These are phyloP conservation scores for Drosophila virilis DNA, from an alignment of 1,140 invertebrate genomes.

Conservation along the genomic window DNA sequence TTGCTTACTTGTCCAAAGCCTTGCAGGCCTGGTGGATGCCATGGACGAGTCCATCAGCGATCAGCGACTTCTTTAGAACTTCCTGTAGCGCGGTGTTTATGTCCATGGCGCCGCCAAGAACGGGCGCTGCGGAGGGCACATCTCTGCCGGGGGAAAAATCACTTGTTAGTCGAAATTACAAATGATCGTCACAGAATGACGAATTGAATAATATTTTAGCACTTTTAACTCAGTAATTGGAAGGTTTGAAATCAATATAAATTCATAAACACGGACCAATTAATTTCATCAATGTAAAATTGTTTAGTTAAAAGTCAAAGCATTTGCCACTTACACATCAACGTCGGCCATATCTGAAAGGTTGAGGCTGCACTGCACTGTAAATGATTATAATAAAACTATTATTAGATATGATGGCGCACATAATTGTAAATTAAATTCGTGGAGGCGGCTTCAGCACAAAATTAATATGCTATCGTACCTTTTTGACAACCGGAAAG, in stretches of 20 bases:
- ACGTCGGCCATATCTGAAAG: slow-evolving; percentile 87
- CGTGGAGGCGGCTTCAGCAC: slow-evolving; percentile 23
- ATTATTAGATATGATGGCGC: slow-evolving; percentile 59
- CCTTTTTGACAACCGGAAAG: slow-evolving; percentile 84
- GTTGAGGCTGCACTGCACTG: slow-evolving; percentile 71
- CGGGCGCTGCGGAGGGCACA: slow-evolving; percentile 86
- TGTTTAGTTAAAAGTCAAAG: slow-evolving; percentile 19
- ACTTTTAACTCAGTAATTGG: slow-evolving; percentile 65
- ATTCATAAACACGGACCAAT: slow-evolving; percentile 69
- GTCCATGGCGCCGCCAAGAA: slow-evolving; percentile 92
- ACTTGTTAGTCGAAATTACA: not conserved
- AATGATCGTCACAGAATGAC: not conserved
- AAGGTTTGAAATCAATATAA: slow-evolving; percentile 65
- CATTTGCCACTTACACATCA: slow-evolving; percentile 86
- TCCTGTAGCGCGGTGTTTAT: slow-evolving; percentile 98
- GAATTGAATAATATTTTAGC: not conserved
- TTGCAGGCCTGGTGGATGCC: slow-evolving; percentile 98
- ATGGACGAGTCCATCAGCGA: slow-evolving; percentile 97
- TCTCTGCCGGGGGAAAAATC: slow-evolving; percentile 85
- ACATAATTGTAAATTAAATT: slow-evolving; percentile 52
- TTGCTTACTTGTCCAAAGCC: slow-evolving; percentile 96
- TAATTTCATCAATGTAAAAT: slow-evolving; percentile 57
- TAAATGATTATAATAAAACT: slow-evolving; percentile 41
- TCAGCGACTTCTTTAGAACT: slow-evolving; percentile 97
- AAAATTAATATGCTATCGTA: slow-evolving; percentile 61